Conservation (phyloP, 2,888 invertebrate species). For the Serripes groenlandicus region DNA sequence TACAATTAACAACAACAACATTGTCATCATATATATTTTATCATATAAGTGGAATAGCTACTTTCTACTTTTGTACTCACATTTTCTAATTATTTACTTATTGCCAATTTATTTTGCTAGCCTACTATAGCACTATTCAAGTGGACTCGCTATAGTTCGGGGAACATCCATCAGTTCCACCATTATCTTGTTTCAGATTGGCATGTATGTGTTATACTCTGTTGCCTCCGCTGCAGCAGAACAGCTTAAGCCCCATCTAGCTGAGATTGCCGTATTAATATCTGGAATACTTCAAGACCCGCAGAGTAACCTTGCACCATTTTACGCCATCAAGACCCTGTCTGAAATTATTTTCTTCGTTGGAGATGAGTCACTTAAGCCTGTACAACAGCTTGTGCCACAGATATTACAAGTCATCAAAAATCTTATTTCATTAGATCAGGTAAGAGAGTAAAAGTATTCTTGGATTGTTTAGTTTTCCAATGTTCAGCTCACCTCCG, state of each 20-base stretch:
- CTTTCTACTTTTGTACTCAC: too few relatives aligned
- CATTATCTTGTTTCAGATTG: conserved; percentile 88
- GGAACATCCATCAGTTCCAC: too few relatives aligned
- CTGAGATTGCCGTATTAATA: conserved; percentile 88
- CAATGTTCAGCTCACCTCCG: too few relatives aligned
- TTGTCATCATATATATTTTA: too few relatives aligned
- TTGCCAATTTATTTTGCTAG: too few relatives aligned
- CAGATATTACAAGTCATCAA: conserved; percentile 89
- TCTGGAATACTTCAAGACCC: conserved; percentile 88
- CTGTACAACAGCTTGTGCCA: conserved; percentile 88
- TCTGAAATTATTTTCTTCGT: conserved; percentile 90
- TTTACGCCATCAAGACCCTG: conserved; percentile 90
- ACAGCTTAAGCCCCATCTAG: conserved; percentile 90
- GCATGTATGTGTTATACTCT: conserved; percentile 90
- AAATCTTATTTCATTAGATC: conserved; percentile 87
- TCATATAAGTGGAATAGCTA: too few relatives aligned
- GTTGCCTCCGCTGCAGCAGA: conserved; percentile 91
- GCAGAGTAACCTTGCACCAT: conserved; percentile 88
- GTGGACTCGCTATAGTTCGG: too few relatives aligned
- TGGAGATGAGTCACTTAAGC: conserved; percentile 89
- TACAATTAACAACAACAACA: too few relatives aligned
- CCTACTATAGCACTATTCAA: too few relatives aligned
- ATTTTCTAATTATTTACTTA: too few relatives aligned
- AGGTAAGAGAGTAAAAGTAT: conserved; percentile 82
- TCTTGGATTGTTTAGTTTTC: too few relatives aligned